Base-by-base conservation (phyloP, 2,797 vertebrate species). In the Tenualosa ilisha region DNA sequence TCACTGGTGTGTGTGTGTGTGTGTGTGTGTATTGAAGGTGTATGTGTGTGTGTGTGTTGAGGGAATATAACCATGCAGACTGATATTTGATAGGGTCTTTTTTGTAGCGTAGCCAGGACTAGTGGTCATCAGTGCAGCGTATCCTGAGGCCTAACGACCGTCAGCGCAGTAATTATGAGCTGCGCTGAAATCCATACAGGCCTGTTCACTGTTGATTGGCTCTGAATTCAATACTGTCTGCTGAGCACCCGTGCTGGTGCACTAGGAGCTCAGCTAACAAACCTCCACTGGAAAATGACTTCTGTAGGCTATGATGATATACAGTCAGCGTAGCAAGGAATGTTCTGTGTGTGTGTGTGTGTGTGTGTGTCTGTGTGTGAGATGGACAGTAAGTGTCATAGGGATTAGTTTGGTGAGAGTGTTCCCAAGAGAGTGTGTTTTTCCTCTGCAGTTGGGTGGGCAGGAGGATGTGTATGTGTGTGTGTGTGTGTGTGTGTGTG, bases 331-430 rank as follows among this genome's bases (percentile, higher is more conserved):
- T 79, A 40, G 8, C 17, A 22, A 79, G 46, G 72, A 79, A 79
- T 79, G 72, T 75, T 26, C 31, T 26, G n/a, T 26, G 31, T 72
- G 31, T 40, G 68, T 72, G 68, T 40, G 68, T 40, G 26, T 20
- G 65, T 72, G 65, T 75, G 68, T 75, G 37, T 75, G 37, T 79
- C 17, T 43, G 72, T 46, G 72, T 79, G 40, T 79, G 20, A 46
- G 72, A 79, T 79, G 72, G 72, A 46, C 72, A 79, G 72, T 40
- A 72, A 72, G 12, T 79, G 72, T 79, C 72, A 79, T 40, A 79
- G 17, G 72, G 72, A 43, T 79, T 22, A 79, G 1, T 43, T 79
- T 40, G 37, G 40, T 79, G 37, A 40, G 72, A 46, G 72, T 79
- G 72, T 79, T 79, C 40, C 40, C 72, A 79, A 46, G 17, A 40